Conservation (phyloP, 2,113 vertebrate genomes). For the Pseudorectes ferrugineus region DNA sequence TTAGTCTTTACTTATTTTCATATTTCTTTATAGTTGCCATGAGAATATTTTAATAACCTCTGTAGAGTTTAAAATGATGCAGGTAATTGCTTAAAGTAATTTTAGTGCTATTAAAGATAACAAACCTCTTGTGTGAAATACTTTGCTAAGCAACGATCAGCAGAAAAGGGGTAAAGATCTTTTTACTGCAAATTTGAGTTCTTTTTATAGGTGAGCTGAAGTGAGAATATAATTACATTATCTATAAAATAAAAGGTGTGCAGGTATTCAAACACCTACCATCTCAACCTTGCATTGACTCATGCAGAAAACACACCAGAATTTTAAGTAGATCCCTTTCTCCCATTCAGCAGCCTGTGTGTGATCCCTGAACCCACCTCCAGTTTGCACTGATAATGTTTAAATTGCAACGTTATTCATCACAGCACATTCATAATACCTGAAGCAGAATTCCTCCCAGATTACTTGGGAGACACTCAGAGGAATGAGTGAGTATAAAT, state of each 20-base stretch:
- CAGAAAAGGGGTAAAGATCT: conserved; percentile 48
- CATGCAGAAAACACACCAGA: neutral
- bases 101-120: conserved; percentile 73
- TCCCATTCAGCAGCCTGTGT: neutral
- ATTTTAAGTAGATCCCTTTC: conserved; percentile 2
- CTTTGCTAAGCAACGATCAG: conserved; percentile 67
- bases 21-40: conserved; percentile 65
- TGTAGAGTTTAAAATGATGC: conserved; percentile 61
- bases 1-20: conserved; percentile 64
- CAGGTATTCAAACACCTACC: neutral
- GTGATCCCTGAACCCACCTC: neutral
- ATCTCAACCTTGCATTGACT: neutral
- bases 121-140: conserved; percentile 68
- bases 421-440: neutral
- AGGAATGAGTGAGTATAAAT: neutral
- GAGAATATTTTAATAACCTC: conserved; percentile 73
- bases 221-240: conserved; percentile 60
- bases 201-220: conserved; percentile 53
- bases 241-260: conserved; percentile 31
- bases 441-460: neutral
- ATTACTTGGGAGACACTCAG: neutral
- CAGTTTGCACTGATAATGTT: neutral
- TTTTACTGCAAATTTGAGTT: conserved; percentile 53
- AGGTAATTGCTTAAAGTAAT: conserved; percentile 74
- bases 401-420: neutral